A percentile compares a stretch with the other conserved stretches of the same genome.
These are phyloP conservation scores for Anolis carolinensis DNA, from an alignment of 2,113 vertebrate species.

Conservation along the genomic window DNA sequence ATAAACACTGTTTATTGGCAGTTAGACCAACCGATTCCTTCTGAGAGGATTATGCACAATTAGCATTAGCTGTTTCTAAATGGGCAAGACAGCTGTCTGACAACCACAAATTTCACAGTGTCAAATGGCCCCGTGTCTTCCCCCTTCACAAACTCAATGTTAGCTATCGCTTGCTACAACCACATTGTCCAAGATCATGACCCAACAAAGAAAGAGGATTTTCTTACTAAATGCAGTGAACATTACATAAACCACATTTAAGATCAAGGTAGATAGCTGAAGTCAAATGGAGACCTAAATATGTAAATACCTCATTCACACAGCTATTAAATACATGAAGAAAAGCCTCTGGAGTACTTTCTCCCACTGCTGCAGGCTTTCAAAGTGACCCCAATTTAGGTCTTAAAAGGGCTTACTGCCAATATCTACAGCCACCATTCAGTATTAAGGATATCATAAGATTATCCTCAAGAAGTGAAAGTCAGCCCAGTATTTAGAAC, in stretches of 20 bases:
- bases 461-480: constrained; percentile 17
- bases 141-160: constrained; percentile 15
- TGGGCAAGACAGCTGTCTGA: constrained; percentile 52
- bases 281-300: constrained; percentile 57
- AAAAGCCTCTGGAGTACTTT: constrained; percentile 1
- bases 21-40: not conserved
- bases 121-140: constrained; percentile 33
- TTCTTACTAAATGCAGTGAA: constrained; percentile 29
- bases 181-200: constrained; percentile 29
- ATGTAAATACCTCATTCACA: constrained; percentile 48
- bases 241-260: constrained; percentile 56
- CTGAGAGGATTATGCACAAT: constrained; percentile 61
- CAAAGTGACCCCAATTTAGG: constrained; percentile 44
- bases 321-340: constrained; percentile 46
- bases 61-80: constrained; percentile 47
- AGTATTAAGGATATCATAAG: constrained; percentile 38
- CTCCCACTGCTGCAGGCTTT: not conserved
- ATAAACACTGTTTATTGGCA: constrained; percentile 32
- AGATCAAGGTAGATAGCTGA: constrained; percentile 68
- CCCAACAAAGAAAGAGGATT: constrained; percentile 37
- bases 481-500: constrained; percentile 26
- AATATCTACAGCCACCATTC: constrained; percentile 20
- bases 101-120: constrained; percentile 49
- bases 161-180: constrained; percentile 6
- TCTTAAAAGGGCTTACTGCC: constrained; percentile 47